Conservation (phyloP, 2,113 vertebrate species). For the Cathartes aura region DNA sequence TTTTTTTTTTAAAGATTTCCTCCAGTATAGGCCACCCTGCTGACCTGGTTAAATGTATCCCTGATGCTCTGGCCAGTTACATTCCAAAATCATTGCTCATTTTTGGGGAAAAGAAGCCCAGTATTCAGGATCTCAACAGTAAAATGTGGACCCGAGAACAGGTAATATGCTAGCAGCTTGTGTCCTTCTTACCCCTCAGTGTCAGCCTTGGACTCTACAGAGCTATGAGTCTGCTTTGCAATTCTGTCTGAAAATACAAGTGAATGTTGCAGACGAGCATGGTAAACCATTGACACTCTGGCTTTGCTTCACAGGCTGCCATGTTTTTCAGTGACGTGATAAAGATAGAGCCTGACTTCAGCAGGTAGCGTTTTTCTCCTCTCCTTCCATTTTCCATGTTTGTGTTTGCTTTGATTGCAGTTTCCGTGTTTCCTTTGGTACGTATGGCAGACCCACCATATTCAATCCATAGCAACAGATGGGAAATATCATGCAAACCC, state of each 20-base stretch:
- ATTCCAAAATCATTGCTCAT: conserved; percentile 45
- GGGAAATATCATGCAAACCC: not conserved
- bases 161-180: not conserved
- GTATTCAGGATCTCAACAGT: conserved; percentile 46
- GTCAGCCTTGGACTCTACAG: not conserved
- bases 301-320: conserved; percentile 47
- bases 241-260: not conserved
- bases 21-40: not conserved
- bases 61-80: conserved; percentile 22
- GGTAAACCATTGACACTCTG: not conserved
- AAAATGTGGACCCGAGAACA: conserved; percentile 52
- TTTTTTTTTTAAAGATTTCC: not conserved
- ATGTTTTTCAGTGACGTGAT: not conserved
- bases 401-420: not conserved
- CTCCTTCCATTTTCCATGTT: not conserved
- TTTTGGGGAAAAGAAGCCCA: conserved; percentile 29
- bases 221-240: rapidly evolving
- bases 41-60: conserved; percentile 39
- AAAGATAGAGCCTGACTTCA: conserved; percentile 3
- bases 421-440: not conserved
- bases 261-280: not conserved
- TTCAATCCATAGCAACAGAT: not conserved
- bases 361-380: conserved; percentile 32
- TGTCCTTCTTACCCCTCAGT: not conserved
- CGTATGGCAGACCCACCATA: rapidly evolving